Base-by-base conservation (phyloP, 2,797 vertebrate genomes). In the Hyperoplus immaculatus region DNA sequence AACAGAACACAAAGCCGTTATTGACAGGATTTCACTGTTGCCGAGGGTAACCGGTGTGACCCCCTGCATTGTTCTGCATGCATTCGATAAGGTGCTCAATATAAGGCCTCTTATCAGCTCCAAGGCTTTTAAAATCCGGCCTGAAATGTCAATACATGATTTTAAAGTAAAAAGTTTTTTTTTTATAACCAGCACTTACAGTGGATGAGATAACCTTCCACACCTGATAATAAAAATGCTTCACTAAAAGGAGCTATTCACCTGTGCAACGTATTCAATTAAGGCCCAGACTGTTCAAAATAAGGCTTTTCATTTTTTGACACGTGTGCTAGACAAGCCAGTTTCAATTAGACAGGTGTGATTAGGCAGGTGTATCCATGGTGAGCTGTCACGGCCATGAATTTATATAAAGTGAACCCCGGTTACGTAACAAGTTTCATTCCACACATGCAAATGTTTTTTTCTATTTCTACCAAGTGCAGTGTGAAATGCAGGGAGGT, bases 321-420 rank as follows among this genome's bases (percentile, higher is more conserved):
- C 58, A 83, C 57, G 21, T 12, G 72, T 16, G 64, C 55, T 58
- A 18, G 45, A 85, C 54, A 3, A 75, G 64, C 78, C 86, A 55
- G 83, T 89, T 88, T 85, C 79, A 91, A 88, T 85, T 41, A 76
- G 41, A 60, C 83, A 60, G 85, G 82, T 79, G 78, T 21, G 69
- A 82, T 82, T 66, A 72, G 65, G 66, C 14, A 49, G 50, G 72
- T 18, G 88, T 88, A 82, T 74, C 88, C 81, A 87, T 75, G 88
- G 80, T 12, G 80, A 75, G 80, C 77, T 77, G 82, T 82, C 86
- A 83, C 57, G 72, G 81, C 57, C 57, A 93, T 86, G 60, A 59
- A 81, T 84, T 76, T 69, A 78, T 76, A 61, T 77, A 82, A 77
- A 81, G 70, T 79, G 62, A 10, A 68, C 15, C 75, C 80, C 82